Conservation (phyloP, 2,797 vertebrate genomes). For the Masticophis lateralis region DNA sequence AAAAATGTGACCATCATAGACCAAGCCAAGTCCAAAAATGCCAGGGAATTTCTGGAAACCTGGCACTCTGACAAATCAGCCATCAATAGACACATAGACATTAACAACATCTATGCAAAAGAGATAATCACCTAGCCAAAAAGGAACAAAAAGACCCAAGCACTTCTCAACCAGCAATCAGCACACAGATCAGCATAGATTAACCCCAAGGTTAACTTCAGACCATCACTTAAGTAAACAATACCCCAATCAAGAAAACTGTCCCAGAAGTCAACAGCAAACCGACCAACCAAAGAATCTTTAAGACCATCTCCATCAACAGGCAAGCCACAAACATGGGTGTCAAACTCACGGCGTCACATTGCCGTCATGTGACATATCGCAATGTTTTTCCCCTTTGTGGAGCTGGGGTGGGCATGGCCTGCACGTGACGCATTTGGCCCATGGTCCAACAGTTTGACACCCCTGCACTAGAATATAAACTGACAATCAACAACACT, state of each 20-base stretch:
- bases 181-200: background rate
- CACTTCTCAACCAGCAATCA: background rate
- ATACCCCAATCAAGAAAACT: background rate
- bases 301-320: background rate
- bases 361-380: too few species aligned
- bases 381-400: too few species aligned
- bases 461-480: background rate
- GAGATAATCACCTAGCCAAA: background rate
- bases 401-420: too few species aligned
- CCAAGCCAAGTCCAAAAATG: background rate
- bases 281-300: background rate
- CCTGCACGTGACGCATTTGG: too few species aligned
- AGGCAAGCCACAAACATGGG: background rate
- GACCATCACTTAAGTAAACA: background rate
- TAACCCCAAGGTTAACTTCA: background rate
- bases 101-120: background rate
- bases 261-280: background rate
- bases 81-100: background rate
- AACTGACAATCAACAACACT: background rate
- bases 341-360: too few species aligned
- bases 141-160: background rate
- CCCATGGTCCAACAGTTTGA: too few species aligned
- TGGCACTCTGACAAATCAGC: background rate
- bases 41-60: background rate
- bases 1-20: background rate